Conservation (phyloP, 1,140 invertebrate genomes). For the Drosophila sucinea region DNA sequence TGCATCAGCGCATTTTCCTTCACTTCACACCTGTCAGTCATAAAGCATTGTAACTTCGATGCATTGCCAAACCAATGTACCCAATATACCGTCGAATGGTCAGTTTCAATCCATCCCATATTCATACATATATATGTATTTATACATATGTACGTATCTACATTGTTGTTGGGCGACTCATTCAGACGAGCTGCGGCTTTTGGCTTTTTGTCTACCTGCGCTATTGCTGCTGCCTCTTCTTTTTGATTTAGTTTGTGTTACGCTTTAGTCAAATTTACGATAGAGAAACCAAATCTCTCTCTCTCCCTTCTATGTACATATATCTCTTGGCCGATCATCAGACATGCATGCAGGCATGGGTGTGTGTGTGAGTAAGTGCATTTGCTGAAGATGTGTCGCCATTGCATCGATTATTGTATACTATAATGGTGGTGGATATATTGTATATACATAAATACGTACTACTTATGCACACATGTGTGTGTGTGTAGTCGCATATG, state of each 20-base stretch:
- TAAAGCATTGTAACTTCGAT: constrained; percentile 65
- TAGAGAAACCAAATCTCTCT: constrained; percentile 35
- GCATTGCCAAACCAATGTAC: constrained; percentile 29
- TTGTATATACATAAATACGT: constrained; percentile 25
- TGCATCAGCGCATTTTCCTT: constrained; percentile 57
- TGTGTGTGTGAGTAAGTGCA: constrained; percentile 45
- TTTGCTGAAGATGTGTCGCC: constrained; percentile 73
- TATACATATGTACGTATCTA: constrained; percentile 4
- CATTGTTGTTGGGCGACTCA: constrained; percentile 30
- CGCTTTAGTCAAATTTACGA: constrained; percentile 77
- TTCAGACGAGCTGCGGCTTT: constrained; percentile 43
- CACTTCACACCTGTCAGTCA: constrained; percentile 69
- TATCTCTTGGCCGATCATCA: constrained; percentile 38
- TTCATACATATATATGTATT: constrained; percentile 11
- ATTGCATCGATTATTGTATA: constrained; percentile 57
- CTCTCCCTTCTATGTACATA: constrained; percentile 25
- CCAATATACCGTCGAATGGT: constrained; percentile 56
- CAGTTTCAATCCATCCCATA: constrained; percentile 55
- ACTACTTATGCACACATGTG: constrained; percentile 7
- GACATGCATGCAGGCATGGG: constrained; percentile 22
- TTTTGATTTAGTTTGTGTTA: constrained; percentile 69
- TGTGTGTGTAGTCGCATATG: neutral
- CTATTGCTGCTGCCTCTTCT: constrained; percentile 26
- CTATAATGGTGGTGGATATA: constrained; percentile 32
- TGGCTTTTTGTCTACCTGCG: constrained; percentile 53